Base-by-base conservation (phyloP, 2,113 vertebrate genomes). In the Emydura subglobosa region DNA sequence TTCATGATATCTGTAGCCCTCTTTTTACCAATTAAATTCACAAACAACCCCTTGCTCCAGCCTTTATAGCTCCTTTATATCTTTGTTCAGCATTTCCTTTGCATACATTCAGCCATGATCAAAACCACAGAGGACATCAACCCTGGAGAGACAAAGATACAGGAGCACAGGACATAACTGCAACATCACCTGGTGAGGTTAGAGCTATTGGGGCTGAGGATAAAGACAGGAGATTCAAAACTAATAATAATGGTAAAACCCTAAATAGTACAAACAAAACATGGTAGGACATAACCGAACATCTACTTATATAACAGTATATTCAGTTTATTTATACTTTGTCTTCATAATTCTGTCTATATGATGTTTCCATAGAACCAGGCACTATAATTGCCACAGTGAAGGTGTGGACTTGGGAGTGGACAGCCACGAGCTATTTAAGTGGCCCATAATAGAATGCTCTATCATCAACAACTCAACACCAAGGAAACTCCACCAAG, bases 71-170 rank as follows among this genome's bases (percentile, higher is more conserved):
- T 49, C 22, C 74, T 79, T 54, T 92, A 90, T 89, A 85, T 88
- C 65, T 96, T 91, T 91, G 95, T n/a, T 89, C 92, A 82, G 89
- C 85, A 78, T 83, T 93, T 61, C 44, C 93, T 95, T 95, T 88
- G 80, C 72, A 42, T 49, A 65, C 91, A 90, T 92, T 49, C 72
- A 42, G 6, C 88, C 87, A 76, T 1, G 0, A 50, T 79, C 76
- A 79, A 53, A 55, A 91, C 82, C 90, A 59, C 85, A 74, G 95
- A 65, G 86, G 92, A 86, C 90, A 88, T 88, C 47, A 65, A 39
- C 65, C 78, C 85, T 92, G 79, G 57, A 85, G 90, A 79, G 87
- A 84, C 96, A 94, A 44, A 83, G 79, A 81, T 88, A 85, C 57
- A n/a, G 95, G 93, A 89, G n/a, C 8, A 34, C 17, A 39, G 16